Evolutionary conservation across 2,888 invertebrate species (phyloP), one percentile per base, ranked within the genome.

Genomic region (Agrotis exclamationis): DNA sequence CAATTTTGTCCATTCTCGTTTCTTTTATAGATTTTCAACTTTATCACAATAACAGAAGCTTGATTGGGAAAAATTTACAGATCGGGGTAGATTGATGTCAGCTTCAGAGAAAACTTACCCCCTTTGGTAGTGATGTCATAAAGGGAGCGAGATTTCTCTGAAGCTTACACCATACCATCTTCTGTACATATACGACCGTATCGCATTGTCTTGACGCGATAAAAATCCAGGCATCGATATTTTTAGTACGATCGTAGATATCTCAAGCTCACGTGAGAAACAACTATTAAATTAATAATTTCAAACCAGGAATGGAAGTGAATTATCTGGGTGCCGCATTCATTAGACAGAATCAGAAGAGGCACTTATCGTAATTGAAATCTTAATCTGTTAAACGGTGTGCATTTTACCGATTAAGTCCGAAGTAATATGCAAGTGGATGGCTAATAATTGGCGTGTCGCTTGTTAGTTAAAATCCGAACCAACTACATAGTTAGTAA

Each of bases 141-240:
- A 28, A 28, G 28, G 28, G 3, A 4, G 28, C 5, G 28, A 2
- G 28, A 28, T 28, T 3, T 28, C 28, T 28, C 28, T 28, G 28
- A 0, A 28, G 28, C 28, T 28, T 28, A n/a, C n/a, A 28, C 28
- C 28, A 28, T 28, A 33, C 33, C 33, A 33, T 6, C 11, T 39
- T 39, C 39, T 39, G 39, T 39, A 39, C 39, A 39, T 39, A 84
- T 90, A 89, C 82, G 84, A 87, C 74, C 79, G 85, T 83, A 89
- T 88, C 87, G 88, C 87, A 90, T 91, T 90, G 88, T 89, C 87
- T 82, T 83, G 75, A 74, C 76, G 79, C 86, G 84, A 89, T 89
- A 84, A 89, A 92, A 89, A 92, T 92, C 89, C 87, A 88, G 86
- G 82, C 85, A 80, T 79, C 80, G 86, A 88, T 93, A 92, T 91